A percentile compares a stretch with the other conserved stretches of the same genome.
These are phyloP conservation scores for Melangyna quadrimaculata DNA, from an alignment of 2,888 invertebrate species.

Conservation along the genomic window DNA sequence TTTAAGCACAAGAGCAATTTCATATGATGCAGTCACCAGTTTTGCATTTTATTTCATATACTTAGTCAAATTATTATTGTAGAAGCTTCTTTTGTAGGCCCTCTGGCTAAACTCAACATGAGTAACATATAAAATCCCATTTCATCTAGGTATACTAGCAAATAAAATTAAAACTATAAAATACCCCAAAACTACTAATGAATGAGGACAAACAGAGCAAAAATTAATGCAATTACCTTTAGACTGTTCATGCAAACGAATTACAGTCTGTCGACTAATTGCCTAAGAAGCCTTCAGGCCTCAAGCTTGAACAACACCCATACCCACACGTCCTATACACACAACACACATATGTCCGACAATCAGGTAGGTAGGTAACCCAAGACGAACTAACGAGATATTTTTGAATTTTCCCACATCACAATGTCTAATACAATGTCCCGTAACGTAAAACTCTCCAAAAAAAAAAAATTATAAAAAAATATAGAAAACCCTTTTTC, in stretches of 20 bases:
- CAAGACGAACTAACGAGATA: constrained; percentile 56
- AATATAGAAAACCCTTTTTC: not conserved
- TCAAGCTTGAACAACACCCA: constrained; percentile 12
- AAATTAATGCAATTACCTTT: constrained; percentile 70
- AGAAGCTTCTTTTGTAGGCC: not conserved
- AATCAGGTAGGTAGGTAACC: too few relatives aligned
- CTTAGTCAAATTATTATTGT: not conserved
- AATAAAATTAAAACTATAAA: constrained; percentile 56
- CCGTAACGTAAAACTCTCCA: constrained; percentile 22
- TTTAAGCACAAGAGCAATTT: not conserved
- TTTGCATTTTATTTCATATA: not conserved
- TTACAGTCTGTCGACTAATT: constrained; percentile 66
- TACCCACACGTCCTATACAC: not conserved
- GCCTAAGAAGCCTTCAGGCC: constrained; percentile 61
- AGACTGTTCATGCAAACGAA: constrained; percentile 66
- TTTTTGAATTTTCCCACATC: constrained; percentile 52
- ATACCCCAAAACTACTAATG: constrained; percentile 37
- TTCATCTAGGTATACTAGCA: constrained; percentile 40
- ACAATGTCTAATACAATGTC: constrained; percentile 48
- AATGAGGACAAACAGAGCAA: constrained; percentile 61
- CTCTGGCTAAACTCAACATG: not conserved
- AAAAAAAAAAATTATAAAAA: not conserved
- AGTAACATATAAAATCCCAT: not conserved
- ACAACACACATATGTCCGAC: constrained; percentile 4
- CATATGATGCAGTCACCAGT: not conserved